Conservation (phyloP, 2,113 vertebrate species). For the Octodon degus region DNA sequence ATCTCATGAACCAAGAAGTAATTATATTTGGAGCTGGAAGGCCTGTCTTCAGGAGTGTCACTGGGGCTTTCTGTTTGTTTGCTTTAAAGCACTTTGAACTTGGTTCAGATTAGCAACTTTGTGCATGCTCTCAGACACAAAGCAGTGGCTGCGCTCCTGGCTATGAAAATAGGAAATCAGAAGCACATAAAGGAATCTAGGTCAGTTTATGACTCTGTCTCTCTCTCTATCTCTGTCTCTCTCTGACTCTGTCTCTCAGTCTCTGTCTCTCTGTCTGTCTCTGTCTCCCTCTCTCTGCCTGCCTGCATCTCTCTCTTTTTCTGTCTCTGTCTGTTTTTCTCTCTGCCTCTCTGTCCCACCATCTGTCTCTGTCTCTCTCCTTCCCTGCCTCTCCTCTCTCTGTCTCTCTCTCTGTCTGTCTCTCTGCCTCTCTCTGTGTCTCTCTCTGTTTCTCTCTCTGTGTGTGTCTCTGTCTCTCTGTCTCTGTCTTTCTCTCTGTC, state of each 20-base stretch:
- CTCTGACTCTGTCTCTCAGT: no score
- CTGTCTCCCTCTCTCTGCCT: background rate
- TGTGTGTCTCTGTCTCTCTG: no score
- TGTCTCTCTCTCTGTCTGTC: background rate
- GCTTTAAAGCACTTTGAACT: conserved; percentile 62
- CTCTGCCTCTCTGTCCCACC: background rate
- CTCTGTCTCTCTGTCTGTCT: background rate
- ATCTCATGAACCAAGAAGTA: conserved; percentile 66
- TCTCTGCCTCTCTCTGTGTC: background rate
- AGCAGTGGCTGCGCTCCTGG: background rate
- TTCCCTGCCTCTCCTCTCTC: background rate
- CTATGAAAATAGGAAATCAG: conserved; percentile 7
- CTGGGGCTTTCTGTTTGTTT: conserved; percentile 61
- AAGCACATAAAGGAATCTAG: background rate
- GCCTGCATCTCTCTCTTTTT: background rate
- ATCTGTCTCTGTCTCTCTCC: background rate
- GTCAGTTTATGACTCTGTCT: background rate
- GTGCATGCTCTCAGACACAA: conserved; percentile 22
- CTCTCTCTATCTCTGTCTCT: background rate
- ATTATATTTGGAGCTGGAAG: conserved; percentile 54
- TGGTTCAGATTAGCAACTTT: conserved; percentile 38
- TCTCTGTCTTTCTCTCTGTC: background rate
- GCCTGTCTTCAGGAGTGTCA: conserved; percentile 72
- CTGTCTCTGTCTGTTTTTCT: background rate
- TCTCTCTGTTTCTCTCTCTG: background rate